Evolutionary conservation across 2,113 vertebrate species (phyloP).

Genomic region (Coracopsis vasa): DNA sequence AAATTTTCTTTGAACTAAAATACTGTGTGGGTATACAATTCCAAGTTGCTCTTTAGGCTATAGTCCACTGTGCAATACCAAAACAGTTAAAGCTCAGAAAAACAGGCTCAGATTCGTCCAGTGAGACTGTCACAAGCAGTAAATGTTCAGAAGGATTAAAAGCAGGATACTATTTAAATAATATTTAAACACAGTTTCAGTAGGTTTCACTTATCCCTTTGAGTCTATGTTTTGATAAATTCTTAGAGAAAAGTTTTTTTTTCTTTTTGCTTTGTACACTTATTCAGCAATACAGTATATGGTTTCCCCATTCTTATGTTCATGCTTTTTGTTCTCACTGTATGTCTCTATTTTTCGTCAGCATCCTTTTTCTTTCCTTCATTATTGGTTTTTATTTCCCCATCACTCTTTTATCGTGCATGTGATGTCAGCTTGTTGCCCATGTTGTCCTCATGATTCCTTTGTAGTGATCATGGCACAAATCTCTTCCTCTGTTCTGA

Average conservation of each 20-base stretch:
- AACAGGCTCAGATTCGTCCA: not conserved
- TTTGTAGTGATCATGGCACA: not conserved
- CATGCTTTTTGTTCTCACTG: not conserved
- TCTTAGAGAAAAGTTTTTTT: not conserved
- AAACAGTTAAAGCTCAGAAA: not conserved
- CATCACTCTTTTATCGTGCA: not conserved
- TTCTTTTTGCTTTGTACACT: not conserved
- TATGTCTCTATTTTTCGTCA: not conserved
- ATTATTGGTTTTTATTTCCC: not conserved
- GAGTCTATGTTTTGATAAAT: not conserved
- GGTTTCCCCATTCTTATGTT: not conserved
- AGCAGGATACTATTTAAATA: not conserved
- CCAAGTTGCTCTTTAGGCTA: not conserved
- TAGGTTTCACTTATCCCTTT: not conserved
- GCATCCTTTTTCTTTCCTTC: not conserved
- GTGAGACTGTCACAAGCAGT: not conserved
- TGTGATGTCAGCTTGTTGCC: not conserved
- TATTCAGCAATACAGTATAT: not conserved
- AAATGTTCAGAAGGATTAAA: not conserved
- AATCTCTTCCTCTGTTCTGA: not conserved
- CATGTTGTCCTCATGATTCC: not conserved
- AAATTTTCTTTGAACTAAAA: not conserved
- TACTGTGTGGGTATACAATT: not conserved
- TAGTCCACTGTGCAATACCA: not conserved
- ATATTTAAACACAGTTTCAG: not conserved